Evolutionary conservation across 1,140 invertebrate species (phyloP).

Genomic region (Bombus consobrinus): DNA sequence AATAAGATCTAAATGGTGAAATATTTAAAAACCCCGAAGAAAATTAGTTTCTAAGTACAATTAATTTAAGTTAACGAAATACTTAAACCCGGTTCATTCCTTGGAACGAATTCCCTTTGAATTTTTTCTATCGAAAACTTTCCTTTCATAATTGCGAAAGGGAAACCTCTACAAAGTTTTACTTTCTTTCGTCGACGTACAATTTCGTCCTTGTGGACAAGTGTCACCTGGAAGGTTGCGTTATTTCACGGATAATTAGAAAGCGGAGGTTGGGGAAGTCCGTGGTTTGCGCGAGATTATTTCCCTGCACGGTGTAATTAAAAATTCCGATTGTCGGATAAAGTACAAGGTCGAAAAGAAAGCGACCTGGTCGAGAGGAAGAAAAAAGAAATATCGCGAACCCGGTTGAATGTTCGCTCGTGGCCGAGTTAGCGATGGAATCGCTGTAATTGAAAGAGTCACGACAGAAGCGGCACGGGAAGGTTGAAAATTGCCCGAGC

Average conservation of each 20-base stretch:
- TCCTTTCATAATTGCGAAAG: not conserved
- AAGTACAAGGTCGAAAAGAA: not conserved
- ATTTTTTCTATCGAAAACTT: not conserved
- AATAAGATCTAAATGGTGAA: not conserved
- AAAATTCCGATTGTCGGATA: constrained; percentile 34
- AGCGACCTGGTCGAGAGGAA: no score
- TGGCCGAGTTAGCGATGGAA: not conserved
- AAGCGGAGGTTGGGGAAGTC: not conserved
- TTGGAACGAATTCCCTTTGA: not conserved
- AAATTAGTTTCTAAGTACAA: not conserved
- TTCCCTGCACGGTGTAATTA: constrained; percentile 34
- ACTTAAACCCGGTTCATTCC: not conserved
- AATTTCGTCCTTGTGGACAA: not conserved
- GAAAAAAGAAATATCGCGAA: not conserved
- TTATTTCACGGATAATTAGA: constrained; percentile 21
- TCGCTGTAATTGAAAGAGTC: constrained; percentile 24
- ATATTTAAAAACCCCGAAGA: not conserved
- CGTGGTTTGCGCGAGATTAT: not conserved
- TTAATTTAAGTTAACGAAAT: not conserved
- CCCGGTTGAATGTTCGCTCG: not conserved
- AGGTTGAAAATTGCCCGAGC: constrained; percentile 20
- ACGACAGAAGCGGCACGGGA: not conserved
- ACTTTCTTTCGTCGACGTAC: not conserved
- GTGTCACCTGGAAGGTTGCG: not conserved
- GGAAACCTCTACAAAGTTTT: no score